Percentiles rank a stretch among this genome's conserved stretches.
Evolutionary conservation across 1,140 invertebrate species (phyloP).

Genomic region (Mya arenaria): DNA sequence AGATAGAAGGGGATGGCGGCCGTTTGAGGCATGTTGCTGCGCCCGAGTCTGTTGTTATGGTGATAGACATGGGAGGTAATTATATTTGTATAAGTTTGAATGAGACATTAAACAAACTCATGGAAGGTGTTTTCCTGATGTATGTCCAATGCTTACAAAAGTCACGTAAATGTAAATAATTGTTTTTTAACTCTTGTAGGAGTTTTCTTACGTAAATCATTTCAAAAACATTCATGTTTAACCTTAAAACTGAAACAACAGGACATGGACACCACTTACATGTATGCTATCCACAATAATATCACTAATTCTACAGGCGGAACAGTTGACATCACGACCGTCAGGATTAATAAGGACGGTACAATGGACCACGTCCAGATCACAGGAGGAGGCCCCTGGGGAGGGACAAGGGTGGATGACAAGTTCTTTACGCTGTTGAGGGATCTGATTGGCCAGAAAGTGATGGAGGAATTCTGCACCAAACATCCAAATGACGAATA

Average conservation of each 20-base stretch:
- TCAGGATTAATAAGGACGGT: background rate
- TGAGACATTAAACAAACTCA: no score
- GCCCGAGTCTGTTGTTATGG: slow-evolving; percentile 25
- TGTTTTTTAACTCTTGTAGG: no score
- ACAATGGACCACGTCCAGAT: slow-evolving; percentile 34
- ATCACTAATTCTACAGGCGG: slow-evolving; percentile 13
- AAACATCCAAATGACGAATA: slow-evolving; percentile 22
- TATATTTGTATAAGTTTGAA: no score
- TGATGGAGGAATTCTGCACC: background rate
- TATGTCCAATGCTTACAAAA: no score
- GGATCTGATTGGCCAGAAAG: background rate
- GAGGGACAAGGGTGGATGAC: slow-evolving; percentile 28
- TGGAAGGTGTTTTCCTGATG: no score
- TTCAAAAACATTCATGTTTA: no score
- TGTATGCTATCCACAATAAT: no score
- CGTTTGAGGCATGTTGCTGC: slow-evolving; percentile 25
- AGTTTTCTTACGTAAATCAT: no score
- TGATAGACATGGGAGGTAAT: slow-evolving; percentile 44
- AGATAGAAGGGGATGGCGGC: slow-evolving; percentile 29
- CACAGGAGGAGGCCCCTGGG: slow-evolving; percentile 18
- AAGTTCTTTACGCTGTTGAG: slow-evolving; percentile 16
- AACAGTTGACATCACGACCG: slow-evolving; percentile 39
- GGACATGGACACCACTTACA: no score
- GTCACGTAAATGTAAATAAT: no score
- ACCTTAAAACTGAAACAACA: no score